These are phyloP conservation scores for Noctua pronuba DNA, from an alignment of 2,888 invertebrate genomes.

Conservation along the genomic window DNA sequence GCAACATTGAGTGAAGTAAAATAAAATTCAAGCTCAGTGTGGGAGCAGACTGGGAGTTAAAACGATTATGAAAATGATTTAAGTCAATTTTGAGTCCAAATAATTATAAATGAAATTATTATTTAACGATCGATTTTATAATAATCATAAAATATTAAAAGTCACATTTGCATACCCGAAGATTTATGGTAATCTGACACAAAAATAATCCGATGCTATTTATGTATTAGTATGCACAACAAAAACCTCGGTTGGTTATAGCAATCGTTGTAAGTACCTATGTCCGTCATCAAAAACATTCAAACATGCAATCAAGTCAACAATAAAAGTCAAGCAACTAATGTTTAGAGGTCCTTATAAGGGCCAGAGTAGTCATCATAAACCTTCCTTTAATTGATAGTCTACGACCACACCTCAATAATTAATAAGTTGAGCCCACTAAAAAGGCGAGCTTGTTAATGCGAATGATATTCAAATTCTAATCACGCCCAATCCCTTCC, in stretches of 20 bases:
- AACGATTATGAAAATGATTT: slow-evolving; percentile 1
- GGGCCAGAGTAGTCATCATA: slow-evolving; percentile 26
- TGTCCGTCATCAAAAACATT: slow-evolving; percentile 19
- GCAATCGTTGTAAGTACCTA: slow-evolving; percentile 9
- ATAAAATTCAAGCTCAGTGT: neutral
- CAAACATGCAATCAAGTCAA: slow-evolving; percentile 40
- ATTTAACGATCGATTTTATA: neutral
- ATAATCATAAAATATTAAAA: slow-evolving; percentile 2
- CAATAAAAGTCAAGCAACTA: slow-evolving; percentile 43
- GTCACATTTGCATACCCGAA: slow-evolving; percentile 20
- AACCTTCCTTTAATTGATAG: slow-evolving; percentile 52
- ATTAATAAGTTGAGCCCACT: slow-evolving; percentile 48
- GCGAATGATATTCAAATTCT: slow-evolving; percentile 60
- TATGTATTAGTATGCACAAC: neutral
- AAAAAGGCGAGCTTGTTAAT: slow-evolving; percentile 54
- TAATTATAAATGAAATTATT: neutral
- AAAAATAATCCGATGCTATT: neutral
- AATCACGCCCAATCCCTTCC: slow-evolving; percentile 66
- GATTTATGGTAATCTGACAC: slow-evolving; percentile 21
- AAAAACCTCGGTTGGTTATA: neutral
- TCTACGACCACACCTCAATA: slow-evolving; percentile 51
- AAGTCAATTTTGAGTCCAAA: neutral
- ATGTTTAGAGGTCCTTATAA: slow-evolving; percentile 34
- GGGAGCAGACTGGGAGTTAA: neutral
- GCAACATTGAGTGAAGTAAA: neutral